Evolutionary conservation across 2,113 vertebrate species (phyloP), one percentile per base, ranked within the genome.

Genomic region (Regulus satrapa): DNA sequence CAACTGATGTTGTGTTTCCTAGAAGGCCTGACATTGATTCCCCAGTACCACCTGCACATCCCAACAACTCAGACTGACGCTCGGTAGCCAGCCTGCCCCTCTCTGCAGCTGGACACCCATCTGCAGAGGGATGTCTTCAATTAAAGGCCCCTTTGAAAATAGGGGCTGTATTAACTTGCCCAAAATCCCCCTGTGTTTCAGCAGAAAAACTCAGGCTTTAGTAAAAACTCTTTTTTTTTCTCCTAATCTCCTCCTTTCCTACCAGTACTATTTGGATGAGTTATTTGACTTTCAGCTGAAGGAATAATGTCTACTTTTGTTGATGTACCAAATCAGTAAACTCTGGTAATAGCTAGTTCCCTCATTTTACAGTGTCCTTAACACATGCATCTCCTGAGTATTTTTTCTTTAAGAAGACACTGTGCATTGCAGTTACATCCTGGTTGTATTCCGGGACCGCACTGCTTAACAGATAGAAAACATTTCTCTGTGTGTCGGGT

Each of bases 11-110:
- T 67, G 5, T 43, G 48, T 59, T 77, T 77, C 75, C 88, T 79
- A 17, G 87, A 93, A 95, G 62, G 45, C 14, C 71, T 79, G 93
- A 36, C 67, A 82, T 58, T 36, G 85, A 96, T 93, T 93, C 87
- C 51, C 29, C 32, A 13, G 71, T 15, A 48, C 92, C 59, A 73
- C 85, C 72, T 71, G 85, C 7, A 1, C 79, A 46, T 88, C 92
- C 75, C 79, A 74, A 17, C n/a, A 73, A 6, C 59, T 90, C 72
- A 58, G 26, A 8, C 63, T 45, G 49, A 54, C 1, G 1, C 52
- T 48, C 1, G 0, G 23, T 14, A 54, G 56, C 19, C 49, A 66
- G 29, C 56, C 68, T 69, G 59, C 19, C 75, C 29, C 21, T 56
- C 54, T 58, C 85, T 93, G 81, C 69, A 80, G 58, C 78, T 88